Percentiles rank a stretch among this genome's conserved stretches.
Evolutionary conservation across 2,888 invertebrate genomes (phyloP).

Genomic region (Drosophila eohydei): DNA sequence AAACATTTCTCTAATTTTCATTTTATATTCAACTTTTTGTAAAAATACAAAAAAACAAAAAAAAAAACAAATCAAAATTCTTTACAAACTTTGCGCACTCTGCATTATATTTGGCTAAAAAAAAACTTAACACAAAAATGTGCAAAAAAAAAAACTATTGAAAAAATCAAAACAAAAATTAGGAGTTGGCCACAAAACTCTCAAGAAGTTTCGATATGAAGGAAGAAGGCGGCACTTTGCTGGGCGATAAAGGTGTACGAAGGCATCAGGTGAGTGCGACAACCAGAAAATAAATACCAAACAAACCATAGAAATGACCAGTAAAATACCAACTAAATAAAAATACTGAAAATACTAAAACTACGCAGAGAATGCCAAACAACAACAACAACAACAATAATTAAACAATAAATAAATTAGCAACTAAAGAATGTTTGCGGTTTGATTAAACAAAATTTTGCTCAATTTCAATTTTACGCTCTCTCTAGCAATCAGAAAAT

Average conservation of each 20-base stretch:
- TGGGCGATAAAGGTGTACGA: slow-evolving; percentile 89
- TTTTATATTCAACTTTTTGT: slow-evolving; percentile 70
- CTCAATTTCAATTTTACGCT: slow-evolving; percentile 32
- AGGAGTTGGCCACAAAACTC: slow-evolving; percentile 95
- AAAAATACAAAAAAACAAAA: slow-evolving; percentile 51
- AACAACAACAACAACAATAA: slow-evolving; percentile 1
- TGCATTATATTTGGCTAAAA: slow-evolving; percentile 55
- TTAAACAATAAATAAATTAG: slow-evolving; percentile 19
- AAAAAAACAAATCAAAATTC: slow-evolving; percentile 44
- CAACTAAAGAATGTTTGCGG: slow-evolving; percentile 48
- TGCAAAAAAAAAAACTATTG: slow-evolving; percentile 38
- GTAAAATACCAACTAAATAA: slow-evolving; percentile 22
- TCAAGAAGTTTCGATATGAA: slow-evolving; percentile 96
- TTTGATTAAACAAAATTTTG: slow-evolving; percentile 45
- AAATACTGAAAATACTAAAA: slow-evolving; percentile 35
- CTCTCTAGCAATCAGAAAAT: slow-evolving; percentile 15
- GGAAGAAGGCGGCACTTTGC: slow-evolving; percentile 91
- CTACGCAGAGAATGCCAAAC: slow-evolving; percentile 69
- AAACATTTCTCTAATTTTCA: slow-evolving; percentile 75
- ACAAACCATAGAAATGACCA: slow-evolving; percentile 12
- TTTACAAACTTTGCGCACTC: slow-evolving; percentile 65
- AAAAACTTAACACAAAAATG: slow-evolving; percentile 29
- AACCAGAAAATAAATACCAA: background rate
- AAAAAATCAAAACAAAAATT: slow-evolving; percentile 73
- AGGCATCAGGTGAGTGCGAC: slow-evolving; percentile 86